These are phyloP conservation scores for Thecocarcelia acutangulata DNA, from an alignment of 2,888 invertebrate species.

Conservation along the genomic window DNA sequence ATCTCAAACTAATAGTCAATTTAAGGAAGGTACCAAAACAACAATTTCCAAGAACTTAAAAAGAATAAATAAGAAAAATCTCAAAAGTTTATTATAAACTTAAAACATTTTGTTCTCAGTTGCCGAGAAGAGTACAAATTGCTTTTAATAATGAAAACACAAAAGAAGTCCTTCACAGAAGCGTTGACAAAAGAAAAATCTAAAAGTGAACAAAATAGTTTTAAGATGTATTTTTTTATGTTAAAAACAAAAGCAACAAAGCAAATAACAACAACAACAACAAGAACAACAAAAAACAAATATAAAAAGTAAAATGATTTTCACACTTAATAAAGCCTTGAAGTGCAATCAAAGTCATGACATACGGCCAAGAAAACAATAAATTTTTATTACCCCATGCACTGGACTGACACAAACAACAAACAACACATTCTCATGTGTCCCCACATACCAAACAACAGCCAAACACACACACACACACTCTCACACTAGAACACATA, in stretches of 20 bases:
- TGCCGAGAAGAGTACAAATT: conserved; percentile 42
- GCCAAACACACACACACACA: neutral
- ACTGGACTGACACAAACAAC: conserved; percentile 24
- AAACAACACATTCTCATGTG: too few species aligned
- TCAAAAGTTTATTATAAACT: conserved; percentile 41
- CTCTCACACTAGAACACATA: neutral
- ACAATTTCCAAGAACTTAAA: neutral
- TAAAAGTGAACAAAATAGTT: neutral
- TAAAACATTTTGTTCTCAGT: conserved; percentile 22
- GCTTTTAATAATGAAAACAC: conserved; percentile 40
- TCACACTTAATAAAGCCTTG: conserved; percentile 70
- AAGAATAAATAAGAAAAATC: neutral
- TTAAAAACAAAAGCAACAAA: neutral
- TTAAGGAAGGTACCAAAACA: conserved; percentile 41
- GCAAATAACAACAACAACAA: conserved; percentile 2
- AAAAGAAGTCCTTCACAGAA: conserved; percentile 55
- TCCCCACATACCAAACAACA: neutral
- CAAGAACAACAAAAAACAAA: neutral
- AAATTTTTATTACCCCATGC: conserved; percentile 62
- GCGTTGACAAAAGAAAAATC: conserved; percentile 11
- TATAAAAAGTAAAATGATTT: conserved; percentile 53
- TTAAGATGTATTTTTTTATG: neutral
- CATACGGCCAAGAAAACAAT: conserved; percentile 64
- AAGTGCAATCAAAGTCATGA: conserved; percentile 69
- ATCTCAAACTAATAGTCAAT: conserved; percentile 44